These are phyloP conservation scores for Catharus bicknelli DNA, from an alignment of 2,113 vertebrate genomes.

Conservation along the genomic window DNA sequence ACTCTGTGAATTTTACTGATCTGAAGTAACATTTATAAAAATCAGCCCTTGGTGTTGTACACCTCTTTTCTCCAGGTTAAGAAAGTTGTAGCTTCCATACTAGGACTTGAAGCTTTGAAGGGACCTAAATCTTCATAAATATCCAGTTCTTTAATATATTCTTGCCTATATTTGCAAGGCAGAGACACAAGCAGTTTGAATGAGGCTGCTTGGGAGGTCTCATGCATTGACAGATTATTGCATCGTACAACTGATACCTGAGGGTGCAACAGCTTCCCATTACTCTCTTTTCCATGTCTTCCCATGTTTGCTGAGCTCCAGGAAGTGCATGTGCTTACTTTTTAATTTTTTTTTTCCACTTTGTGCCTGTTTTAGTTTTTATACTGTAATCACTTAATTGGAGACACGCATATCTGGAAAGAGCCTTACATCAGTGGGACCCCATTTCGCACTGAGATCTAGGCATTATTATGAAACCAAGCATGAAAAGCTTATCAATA, in stretches of 20 bases:
- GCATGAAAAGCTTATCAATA: not conserved
- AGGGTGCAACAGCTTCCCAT: not conserved
- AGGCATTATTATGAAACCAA: not conserved
- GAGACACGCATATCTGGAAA: not conserved
- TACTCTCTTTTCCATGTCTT: not conserved
- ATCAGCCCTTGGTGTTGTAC: not conserved
- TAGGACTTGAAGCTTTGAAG: not conserved
- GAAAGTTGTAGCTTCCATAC: not conserved
- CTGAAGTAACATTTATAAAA: not conserved
- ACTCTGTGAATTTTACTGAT: not conserved
- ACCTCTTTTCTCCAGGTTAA: not conserved
- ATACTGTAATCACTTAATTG: not conserved
- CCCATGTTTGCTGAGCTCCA: not conserved
- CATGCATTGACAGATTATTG: rapidly evolving
- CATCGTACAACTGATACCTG: rapidly evolving
- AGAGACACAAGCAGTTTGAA: not conserved
- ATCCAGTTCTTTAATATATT: not conserved
- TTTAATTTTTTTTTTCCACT: not conserved
- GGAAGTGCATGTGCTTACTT: not conserved
- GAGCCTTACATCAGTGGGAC: not conserved
- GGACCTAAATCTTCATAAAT: not conserved
- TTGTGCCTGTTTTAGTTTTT: not conserved
- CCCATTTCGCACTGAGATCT: rapidly evolving
- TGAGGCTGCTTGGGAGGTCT: not conserved
- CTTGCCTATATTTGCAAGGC: not conserved